Evolutionary conservation across 1,140 invertebrate genomes (phyloP), one percentile per base, ranked within the genome.

Genomic region (Bicyclus anynana): DNA sequence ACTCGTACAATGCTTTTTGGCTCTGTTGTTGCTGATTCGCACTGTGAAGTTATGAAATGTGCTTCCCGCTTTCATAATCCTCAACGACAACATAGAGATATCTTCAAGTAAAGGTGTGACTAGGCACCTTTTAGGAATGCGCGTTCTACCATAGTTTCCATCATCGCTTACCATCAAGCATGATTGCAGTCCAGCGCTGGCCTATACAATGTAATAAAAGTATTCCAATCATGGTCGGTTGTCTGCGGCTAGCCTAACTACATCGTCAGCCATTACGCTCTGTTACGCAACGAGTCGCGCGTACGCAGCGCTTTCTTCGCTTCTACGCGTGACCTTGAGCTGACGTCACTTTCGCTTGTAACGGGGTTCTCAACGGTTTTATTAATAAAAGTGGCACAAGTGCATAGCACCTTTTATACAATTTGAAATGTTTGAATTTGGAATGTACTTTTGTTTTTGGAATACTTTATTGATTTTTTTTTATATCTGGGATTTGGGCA

Each of bases 271-370:
- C 12, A 3, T 33, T 33, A 33, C 10, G 29, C 12, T 7, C 2
- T 33, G 29, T 66, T 52, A 62, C 59, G 55, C 48, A 66, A 62
- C 37, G 17, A 52, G 29, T 27, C 52, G 52, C 53, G 52, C 62
- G 37, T 53, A 53, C 51, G 47, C 29, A 55, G 21, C 53, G 18
- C 47, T 54, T 59, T 59, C 52, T 54, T 46, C 37, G 54, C 50
- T 23, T 46, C 20, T 37, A 23, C 38, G 52, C 48, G 51, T 51
- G 56, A 58, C 61, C 62, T 64, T 59, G 53, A 26, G 12, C 18
- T 46, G 50, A 38, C 57, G 62, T 59, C 62, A 56, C 53, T 59
- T 64, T 56, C 26, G 48, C 52, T 58, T 37, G 40, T 37, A 44
- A n/a, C 7, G 29, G 9, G 29, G 7, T 9, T 2, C n/a, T 3